These are phyloP conservation scores for Bubo bubo DNA, from an alignment of 2,113 vertebrate species.

Conservation along the genomic window DNA sequence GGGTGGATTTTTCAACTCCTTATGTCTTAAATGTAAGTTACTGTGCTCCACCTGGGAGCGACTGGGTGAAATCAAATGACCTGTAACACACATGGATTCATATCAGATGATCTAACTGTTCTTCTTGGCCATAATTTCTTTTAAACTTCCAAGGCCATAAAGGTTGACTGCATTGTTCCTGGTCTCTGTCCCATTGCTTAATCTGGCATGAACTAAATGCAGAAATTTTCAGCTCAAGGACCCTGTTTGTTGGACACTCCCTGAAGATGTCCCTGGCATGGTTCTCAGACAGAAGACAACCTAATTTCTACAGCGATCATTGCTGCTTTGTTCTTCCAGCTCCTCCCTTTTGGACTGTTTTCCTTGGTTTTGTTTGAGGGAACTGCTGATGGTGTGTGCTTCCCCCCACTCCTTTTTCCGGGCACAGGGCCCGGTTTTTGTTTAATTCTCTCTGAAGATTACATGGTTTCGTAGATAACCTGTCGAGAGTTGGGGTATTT, in stretches of 20 bases:
- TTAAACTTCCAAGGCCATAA: background rate
- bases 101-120: background rate
- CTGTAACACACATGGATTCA: background rate
- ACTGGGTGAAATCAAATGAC: background rate
- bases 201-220: background rate
- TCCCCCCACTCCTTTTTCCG: background rate
- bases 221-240: background rate
- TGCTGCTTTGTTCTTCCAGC: constrained; percentile 16
- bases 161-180: background rate
- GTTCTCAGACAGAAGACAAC: background rate
- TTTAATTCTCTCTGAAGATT: constrained; percentile 3
- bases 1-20: background rate
- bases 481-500: background rate
- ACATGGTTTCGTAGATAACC: background rate
- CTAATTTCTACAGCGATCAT: background rate
- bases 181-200: background rate
- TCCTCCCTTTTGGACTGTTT: constrained; percentile 19
- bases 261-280: background rate
- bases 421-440: background rate
- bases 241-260: background rate
- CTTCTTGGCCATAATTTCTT: background rate
- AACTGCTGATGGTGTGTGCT: background rate
- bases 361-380: constrained; percentile 5
- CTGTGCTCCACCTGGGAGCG: background rate
- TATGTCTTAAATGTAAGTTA: background rate